Conservation (phyloP, 2,797 vertebrate genomes). For the Mormyrops boulengeri region DNA sequence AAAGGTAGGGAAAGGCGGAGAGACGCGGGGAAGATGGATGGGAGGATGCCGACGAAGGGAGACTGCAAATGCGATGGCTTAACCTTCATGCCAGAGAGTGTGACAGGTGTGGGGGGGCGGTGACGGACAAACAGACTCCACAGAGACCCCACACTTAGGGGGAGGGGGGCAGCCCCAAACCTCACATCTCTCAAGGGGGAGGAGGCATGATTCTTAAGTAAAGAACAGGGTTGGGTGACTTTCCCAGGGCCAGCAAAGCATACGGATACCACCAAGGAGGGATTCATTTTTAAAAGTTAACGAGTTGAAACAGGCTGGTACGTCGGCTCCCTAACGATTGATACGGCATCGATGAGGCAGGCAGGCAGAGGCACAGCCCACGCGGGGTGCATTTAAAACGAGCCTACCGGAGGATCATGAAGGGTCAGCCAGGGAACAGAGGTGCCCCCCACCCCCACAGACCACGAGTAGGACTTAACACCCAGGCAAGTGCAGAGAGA, state of each 20-base stretch:
- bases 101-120: slow-evolving; percentile 26
- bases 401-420: not conserved
- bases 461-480: not conserved
- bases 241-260: not conserved
- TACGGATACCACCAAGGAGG: not conserved
- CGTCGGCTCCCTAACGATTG: not conserved
- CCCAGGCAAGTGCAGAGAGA: not conserved
- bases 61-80: slow-evolving; percentile 20
- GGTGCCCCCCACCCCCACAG: not conserved
- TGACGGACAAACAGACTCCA: slow-evolving; percentile 15
- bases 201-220: not conserved
- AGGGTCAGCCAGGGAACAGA: not conserved
- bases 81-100: not conserved
- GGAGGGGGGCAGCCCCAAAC: not conserved
- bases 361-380: not conserved
- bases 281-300: slow-evolving; percentile 7
- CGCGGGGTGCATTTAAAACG: not conserved
- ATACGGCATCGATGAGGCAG: not conserved
- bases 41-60: not conserved
- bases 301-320: not conserved
- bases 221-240: not conserved
- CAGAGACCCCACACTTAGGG: not conserved
- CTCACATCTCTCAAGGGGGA: not conserved
- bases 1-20: not conserved
- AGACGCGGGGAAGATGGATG: not conserved